Percentiles rank a stretch among this genome's conserved stretches.
Conservation (phyloP, 2,797 vertebrate species). For the Sandelia bainsii region DNA sequence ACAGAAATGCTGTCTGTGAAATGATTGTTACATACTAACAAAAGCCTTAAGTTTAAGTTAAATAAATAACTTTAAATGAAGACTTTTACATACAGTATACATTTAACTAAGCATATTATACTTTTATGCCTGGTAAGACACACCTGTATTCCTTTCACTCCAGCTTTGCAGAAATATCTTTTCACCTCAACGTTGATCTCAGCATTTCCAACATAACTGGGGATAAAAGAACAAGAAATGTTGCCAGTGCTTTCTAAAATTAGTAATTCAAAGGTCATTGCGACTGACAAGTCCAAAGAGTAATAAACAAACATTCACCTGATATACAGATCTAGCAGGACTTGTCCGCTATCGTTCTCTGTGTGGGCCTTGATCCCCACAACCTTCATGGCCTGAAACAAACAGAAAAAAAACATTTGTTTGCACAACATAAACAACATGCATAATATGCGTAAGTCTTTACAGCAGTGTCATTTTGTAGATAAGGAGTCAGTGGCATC, state of each 20-base stretch:
- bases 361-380: slow-evolving; percentile 93
- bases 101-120: too few species aligned
- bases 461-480: not conserved
- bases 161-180: slow-evolving; percentile 96
- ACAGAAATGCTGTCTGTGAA: slow-evolving; percentile 12
- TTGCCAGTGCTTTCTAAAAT: not conserved
- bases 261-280: not conserved
- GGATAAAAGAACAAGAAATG: slow-evolving; percentile 9
- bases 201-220: slow-evolving; percentile 91
- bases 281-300: not conserved
- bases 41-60: not conserved
- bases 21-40: not conserved
- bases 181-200: slow-evolving; percentile 96
- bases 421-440: not conserved
- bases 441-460: slow-evolving; percentile 7
- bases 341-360: slow-evolving; percentile 90
- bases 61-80: not conserved
- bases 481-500: slow-evolving; percentile 10
- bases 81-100: not conserved
- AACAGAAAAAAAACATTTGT: slow-evolving; percentile 14
- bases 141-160: slow-evolving; percentile 95
- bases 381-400: slow-evolving; percentile 89
- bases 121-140: slow-evolving; percentile 20
- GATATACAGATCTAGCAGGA: slow-evolving; percentile 92
- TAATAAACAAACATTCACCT: slow-evolving; percentile 82